Conservation (phyloP, 1,140 invertebrate species). For the Sitophilus oryzae region DNA sequence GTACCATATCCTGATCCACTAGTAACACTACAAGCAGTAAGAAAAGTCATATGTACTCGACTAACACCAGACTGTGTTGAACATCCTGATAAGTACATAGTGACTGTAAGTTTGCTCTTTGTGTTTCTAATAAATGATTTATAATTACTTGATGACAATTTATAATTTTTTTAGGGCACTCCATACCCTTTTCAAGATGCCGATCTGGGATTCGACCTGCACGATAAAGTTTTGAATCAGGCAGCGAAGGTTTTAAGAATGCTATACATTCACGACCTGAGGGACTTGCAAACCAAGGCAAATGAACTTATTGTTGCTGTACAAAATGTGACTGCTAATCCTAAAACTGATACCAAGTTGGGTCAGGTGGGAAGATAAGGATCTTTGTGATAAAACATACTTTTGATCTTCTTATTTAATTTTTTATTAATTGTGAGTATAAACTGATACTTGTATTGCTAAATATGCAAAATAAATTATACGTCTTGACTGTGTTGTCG, state of each 20-base stretch:
- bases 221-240: conserved; percentile 66
- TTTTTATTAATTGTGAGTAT: neutral
- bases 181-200: conserved; percentile 62
- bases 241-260: conserved; percentile 79
- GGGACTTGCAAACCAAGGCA: conserved; percentile 88
- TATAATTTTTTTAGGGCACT: conserved; percentile 50
- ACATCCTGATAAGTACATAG: conserved; percentile 49
- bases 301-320: conserved; percentile 90
- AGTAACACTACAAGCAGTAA: conserved; percentile 68
- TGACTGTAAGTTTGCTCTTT: conserved; percentile 37
- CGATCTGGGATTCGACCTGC: conserved; percentile 62
- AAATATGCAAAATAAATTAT: no score
- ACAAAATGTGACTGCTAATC: conserved; percentile 91
- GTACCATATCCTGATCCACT: conserved; percentile 76
- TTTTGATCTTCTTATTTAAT: no score
- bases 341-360: conserved; percentile 91
- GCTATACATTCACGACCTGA: conserved; percentile 84
- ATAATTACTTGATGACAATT: conserved; percentile 11
- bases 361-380: conserved; percentile 81
- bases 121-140: no score
- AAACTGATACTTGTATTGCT: neutral
- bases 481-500: no score
- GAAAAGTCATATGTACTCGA: conserved; percentile 60
- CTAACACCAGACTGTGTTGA: conserved; percentile 61
- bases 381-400: neutral